Base-by-base conservation (phyloP, 2,888 invertebrate species). In the Drosophila setosimentum region DNA sequence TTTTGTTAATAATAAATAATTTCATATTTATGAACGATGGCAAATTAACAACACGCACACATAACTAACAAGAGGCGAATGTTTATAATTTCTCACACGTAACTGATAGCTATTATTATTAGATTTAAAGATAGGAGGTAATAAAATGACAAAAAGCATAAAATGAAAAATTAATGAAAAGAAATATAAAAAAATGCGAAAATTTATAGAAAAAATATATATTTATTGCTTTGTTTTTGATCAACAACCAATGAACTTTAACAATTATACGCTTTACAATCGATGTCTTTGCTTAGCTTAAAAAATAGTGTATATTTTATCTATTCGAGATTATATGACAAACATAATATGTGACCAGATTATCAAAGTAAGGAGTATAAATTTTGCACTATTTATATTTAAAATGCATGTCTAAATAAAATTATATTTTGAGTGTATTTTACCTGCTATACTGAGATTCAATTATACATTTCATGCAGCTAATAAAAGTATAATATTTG, bases 161-260 rank as follows among this genome's bases (percentile, higher is more conserved):
- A n/a, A n/a, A n/a, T n/a, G n/a, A n/a, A n/a, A n/a, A n/a, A n/a
- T n/a, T n/a, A n/a, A n/a, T n/a, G n/a, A n/a, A n/a, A n/a, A n/a
- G n/a, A n/a, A n/a, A n/a, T n/a, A n/a, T n/a, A n/a, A n/a, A n/a
- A n/a, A n/a, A n/a, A n/a, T n/a, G 21, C 21, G 16, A 24, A 4
- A 8, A 45, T 58, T 18, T 42, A 18, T 68, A 59, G 61, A 73
- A 79, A 73, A 77, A 69, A 40, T 37, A 29, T 78, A 68, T 21
- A 73, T 35, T 35, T 51, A 53, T 61, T 68, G 35, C 63, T 82
- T 82, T 74, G 74, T 82, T 79, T 42, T 60, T 55, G 2, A 64
- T 70, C 29, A 64, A 73, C 74, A 82, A 68, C 10, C 27, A 48
- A 45, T 48, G 10, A 67, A 35, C 37, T 57, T 78, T 74, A 66